Conservation (phyloP, 2,797 vertebrate genomes). For the Danio kyathit region DNA sequence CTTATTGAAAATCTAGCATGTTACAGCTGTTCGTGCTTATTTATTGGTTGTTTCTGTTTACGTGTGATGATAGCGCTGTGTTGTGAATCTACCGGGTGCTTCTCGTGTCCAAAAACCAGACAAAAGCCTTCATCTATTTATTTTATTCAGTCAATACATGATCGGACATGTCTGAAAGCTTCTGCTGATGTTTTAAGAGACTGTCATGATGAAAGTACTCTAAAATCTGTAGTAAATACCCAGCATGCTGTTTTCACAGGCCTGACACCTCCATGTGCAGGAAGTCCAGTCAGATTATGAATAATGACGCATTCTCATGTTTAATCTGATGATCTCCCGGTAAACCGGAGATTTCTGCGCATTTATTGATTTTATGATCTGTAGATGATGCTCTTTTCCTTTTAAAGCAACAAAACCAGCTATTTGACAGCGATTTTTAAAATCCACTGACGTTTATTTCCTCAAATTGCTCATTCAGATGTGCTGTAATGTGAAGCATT, state of each 20-base stretch:
- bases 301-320: slow-evolving; percentile 31
- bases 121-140: not conserved
- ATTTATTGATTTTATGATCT: slow-evolving; percentile 9
- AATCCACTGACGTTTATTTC: not conserved
- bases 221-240: not conserved
- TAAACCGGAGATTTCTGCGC: not conserved
- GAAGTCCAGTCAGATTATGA: slow-evolving; percentile 8
- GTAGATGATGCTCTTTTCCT: not conserved
- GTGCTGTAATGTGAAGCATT: not conserved
- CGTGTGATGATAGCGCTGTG: too few species aligned
- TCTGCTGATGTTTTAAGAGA: not conserved
- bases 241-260: not conserved
- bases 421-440: not conserved
- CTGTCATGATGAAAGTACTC: not conserved
- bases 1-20: not conserved
- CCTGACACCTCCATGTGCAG: slow-evolving; percentile 33
- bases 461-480: not conserved
- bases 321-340: not conserved
- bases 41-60: not conserved
- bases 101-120: not conserved
- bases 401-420: not conserved
- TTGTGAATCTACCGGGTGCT: not conserved
- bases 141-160: not conserved
- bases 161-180: not conserved
- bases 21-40: not conserved